Evolutionary conservation across 2,888 invertebrate genomes (phyloP).

Genomic region (Pheosia gnoma): DNA sequence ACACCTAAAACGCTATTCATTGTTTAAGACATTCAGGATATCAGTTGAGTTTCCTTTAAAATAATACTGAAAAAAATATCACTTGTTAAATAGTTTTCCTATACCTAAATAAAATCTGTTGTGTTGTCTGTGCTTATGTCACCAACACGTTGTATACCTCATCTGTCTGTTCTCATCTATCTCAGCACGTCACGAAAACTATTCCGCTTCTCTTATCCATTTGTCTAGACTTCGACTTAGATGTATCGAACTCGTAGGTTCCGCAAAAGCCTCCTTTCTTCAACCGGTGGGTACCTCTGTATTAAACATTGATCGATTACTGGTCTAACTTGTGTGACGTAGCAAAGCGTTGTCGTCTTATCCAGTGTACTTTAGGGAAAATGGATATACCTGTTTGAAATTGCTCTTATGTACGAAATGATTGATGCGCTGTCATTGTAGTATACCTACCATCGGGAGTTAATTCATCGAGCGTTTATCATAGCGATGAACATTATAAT

Average conservation of each 20-base stretch:
- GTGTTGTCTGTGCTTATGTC: too few species aligned
- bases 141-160: neutral
- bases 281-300: neutral
- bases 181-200: neutral
- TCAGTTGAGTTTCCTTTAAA: too few species aligned
- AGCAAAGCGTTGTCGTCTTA: conserved; percentile 9
- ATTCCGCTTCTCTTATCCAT: conserved; percentile 5
- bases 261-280: neutral
- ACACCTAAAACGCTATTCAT: too few species aligned
- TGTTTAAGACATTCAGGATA: too few species aligned
- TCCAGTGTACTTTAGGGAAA: neutral
- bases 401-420: neutral
- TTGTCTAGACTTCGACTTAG: conserved; percentile 1
- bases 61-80: too few species aligned
- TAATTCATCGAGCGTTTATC: neutral
- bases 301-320: conserved; percentile 21
- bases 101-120: too few species aligned
- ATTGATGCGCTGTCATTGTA: neutral
- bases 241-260: conserved; percentile 2
- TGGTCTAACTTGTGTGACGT: conserved; percentile 23
- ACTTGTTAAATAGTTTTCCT: too few species aligned
- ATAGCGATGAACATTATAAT: conserved; percentile 1
- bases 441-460: neutral
- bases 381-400: neutral
- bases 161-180: neutral